Conservation (phyloP, 2,797 vertebrate genomes). For the Serranus cabrilla region DNA sequence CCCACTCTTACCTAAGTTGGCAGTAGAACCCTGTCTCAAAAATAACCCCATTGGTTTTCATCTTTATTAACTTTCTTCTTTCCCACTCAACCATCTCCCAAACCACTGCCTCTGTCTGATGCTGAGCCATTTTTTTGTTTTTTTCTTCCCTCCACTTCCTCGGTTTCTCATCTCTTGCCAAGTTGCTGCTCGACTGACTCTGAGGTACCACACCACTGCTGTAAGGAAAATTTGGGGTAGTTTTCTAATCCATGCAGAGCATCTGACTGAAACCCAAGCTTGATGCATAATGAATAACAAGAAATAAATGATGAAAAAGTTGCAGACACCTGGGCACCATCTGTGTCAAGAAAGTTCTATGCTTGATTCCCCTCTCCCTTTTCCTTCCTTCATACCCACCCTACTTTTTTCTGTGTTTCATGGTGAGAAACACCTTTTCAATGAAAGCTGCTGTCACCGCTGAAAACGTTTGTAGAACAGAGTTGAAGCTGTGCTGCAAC, state of each 20-base stretch:
- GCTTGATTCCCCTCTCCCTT: conserved; percentile 49
- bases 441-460: conserved; percentile 37
- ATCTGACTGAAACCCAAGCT: conserved; percentile 70
- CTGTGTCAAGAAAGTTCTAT: conserved; percentile 68
- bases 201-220: conserved; percentile 55
- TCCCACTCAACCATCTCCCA: conserved; percentile 38
- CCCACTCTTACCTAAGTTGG: conserved; percentile 18
- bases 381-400: conserved; percentile 24
- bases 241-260: conserved; percentile 73
- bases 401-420: conserved; percentile 35
- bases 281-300: conserved; percentile 80
- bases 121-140: conserved; percentile 59
- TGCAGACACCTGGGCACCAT: conserved; percentile 73
- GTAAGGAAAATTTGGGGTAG: conserved; percentile 55
- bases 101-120: conserved; percentile 60
- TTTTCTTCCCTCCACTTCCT: conserved; percentile 22
- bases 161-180: conserved; percentile 78
- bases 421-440: conserved; percentile 36
- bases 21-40: conserved; percentile 19
- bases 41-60: conserved; percentile 37
- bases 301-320: conserved; percentile 80
- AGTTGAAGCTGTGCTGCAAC: conserved; percentile 48
- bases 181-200: conserved; percentile 63
- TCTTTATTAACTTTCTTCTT: conserved; percentile 49
- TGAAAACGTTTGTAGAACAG: conserved; percentile 42